phyloP scores from a whole-genome alignment of 2,888 invertebrate genomes.

The Elgonia sp. region DNA sequence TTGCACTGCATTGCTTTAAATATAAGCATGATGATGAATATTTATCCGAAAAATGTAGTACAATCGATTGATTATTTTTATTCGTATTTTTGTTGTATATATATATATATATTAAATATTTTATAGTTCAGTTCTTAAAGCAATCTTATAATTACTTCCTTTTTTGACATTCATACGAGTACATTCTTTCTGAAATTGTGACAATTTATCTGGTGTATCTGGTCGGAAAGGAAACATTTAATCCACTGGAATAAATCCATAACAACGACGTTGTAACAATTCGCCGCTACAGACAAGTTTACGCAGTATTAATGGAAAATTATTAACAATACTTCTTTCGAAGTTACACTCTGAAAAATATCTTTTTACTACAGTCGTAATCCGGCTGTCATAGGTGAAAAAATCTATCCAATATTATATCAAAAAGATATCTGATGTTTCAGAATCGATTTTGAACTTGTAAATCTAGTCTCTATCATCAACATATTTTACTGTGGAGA shows the following conservation, averaged over 20 bases:
- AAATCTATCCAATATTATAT: too few relatives aligned
- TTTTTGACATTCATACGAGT: slow-evolving; percentile 59
- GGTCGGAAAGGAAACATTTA: slow-evolving; percentile 68
- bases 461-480: too few relatives aligned
- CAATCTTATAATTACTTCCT: slow-evolving; percentile 61
- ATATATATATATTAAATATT: slow-evolving; percentile 16
- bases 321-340: slow-evolving; percentile 43
- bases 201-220: slow-evolving; percentile 46
- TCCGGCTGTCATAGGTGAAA: too few relatives aligned
- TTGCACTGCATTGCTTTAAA: neutral
- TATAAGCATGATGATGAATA: slow-evolving; percentile 4
- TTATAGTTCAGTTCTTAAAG: slow-evolving; percentile 68
- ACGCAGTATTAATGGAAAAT: slow-evolving; percentile 40
- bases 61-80: slow-evolving; percentile 53
- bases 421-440: too few relatives aligned
- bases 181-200: slow-evolving; percentile 58
- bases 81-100: slow-evolving; percentile 24
- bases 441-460: too few relatives aligned
- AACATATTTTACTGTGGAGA: too few relatives aligned
- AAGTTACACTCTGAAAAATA: too few relatives aligned
- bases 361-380: too few relatives aligned
- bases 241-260: slow-evolving; percentile 25
- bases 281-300: slow-evolving; percentile 56
- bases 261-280: slow-evolving; percentile 28
- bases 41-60: slow-evolving; percentile 61